phyloP scores from a whole-genome alignment of 2,113 vertebrate genomes.

The Tachuris rubrigastra region DNA sequence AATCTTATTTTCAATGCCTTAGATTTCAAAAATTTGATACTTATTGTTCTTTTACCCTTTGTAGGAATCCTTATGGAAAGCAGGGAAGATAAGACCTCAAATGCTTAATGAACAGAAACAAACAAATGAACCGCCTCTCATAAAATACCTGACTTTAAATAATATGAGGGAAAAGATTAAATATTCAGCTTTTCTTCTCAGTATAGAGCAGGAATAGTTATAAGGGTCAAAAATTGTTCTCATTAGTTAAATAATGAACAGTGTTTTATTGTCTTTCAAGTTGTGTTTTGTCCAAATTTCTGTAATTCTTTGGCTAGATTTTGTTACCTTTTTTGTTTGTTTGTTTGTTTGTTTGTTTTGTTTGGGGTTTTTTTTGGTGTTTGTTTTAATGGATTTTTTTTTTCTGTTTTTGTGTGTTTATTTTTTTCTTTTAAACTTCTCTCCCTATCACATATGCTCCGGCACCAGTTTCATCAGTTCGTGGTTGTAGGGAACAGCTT shows the following conservation, averaged over 20 bases:
- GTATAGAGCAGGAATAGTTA: background rate
- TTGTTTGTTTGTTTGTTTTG: too few species aligned
- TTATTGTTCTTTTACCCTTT: background rate
- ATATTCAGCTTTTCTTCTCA: background rate
- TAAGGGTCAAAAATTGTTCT: background rate
- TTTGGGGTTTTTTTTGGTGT: rapidly evolving
- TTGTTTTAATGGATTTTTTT: background rate
- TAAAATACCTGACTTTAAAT: background rate
- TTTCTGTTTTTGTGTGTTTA: rapidly evolving
- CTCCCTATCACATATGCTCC: background rate
- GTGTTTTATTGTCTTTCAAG: background rate
- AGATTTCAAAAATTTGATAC: background rate
- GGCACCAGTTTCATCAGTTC: background rate
- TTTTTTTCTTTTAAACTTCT: background rate
- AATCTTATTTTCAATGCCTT: background rate
- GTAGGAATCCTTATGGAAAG: background rate
- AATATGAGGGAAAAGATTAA: rapidly evolving
- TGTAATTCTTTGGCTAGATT: background rate
- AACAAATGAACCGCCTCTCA: background rate
- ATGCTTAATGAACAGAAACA: background rate
- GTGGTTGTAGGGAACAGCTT: background rate
- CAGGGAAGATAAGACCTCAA: background rate
- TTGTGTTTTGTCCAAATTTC: background rate
- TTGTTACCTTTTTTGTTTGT: background rate
- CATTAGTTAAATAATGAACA: background rate